Evolutionary conservation across 2,888 invertebrate species (phyloP), one percentile per base, ranked within the genome.

Genomic region (Athripsodes cinereus): DNA sequence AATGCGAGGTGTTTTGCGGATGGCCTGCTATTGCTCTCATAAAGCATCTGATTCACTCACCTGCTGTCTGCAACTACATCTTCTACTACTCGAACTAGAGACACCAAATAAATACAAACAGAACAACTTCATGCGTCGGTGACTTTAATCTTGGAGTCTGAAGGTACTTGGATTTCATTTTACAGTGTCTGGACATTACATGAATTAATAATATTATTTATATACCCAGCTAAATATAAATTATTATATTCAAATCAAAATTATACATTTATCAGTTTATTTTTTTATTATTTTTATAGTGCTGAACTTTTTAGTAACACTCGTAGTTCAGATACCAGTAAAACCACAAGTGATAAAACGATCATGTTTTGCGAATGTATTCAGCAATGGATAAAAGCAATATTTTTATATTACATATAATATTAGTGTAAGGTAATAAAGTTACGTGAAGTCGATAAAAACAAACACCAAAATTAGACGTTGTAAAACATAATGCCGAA

Each of bases 181-280:
- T 60, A 60, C 56, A 60, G 60, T 60, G 60, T 60, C 60, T 60
- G 60, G 60, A 60, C 57, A n/a, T n/a, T n/a, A n/a, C n/a, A 58
- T 40, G 26, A 26, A 6, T 26, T 26, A 40, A 40, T 40, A 40
- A 40, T 13, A 40, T 40, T 40, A 40, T 40, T 6, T 26, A n/a
- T n/a, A n/a, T n/a, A n/a, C n/a, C n/a, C n/a, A n/a, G n/a, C n/a
- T n/a, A 26, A 26, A 26, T 26, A 26, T 26, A 6, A 26, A 6
- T 10, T 10, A 10, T 6, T 26, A 26, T 6, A 6, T 26, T 26
- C 26, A 26, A 26, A 6, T 26, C 26, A 26, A 3, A 6, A 26
- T 26, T 13, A 40, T 40, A 11, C 11, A 11, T 6, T 11, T 31
- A 31, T 31, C 11, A 31, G 6, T 31, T 31, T 8, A 8, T 31